phyloP scores from a whole-genome alignment of 1,140 invertebrate species.

The Chironomus striatipennis region DNA sequence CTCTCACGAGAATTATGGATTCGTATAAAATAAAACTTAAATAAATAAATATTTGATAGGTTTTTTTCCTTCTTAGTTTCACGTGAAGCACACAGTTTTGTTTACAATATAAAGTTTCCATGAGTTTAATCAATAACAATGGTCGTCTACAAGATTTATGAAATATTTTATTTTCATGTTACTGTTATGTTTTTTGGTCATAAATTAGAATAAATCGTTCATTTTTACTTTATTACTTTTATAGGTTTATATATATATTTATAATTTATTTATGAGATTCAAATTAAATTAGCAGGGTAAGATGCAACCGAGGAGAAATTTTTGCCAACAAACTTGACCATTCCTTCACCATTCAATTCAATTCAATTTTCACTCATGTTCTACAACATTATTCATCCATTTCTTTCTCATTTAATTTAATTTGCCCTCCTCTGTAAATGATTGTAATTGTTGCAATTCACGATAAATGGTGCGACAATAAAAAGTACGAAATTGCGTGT shows the following conservation, averaged over 20 bases:
- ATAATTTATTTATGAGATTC: not conserved
- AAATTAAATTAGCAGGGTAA: not conserved
- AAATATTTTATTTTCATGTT: not conserved
- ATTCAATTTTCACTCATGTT: constrained; percentile 3
- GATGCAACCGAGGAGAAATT: too few relatives aligned
- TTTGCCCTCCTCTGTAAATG: not conserved
- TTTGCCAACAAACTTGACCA: too few relatives aligned
- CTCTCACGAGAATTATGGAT: not conserved
- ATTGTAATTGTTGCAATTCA: constrained; percentile 9
- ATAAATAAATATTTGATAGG: constrained; percentile 15
- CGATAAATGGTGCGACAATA: constrained; percentile 6
- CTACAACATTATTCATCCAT: not conserved
- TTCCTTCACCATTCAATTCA: not conserved
- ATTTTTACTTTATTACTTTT: not conserved
- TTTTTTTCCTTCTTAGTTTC: not conserved
- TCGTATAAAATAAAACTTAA: not conserved
- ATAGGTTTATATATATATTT: not conserved
- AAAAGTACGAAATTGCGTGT: constrained; percentile 7
- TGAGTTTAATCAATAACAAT: constrained; percentile 5
- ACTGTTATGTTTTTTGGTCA: too few relatives aligned
- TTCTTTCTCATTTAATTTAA: not conserved
- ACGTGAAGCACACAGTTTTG: not conserved
- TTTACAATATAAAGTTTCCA: not conserved
- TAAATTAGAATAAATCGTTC: too few relatives aligned
- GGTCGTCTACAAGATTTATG: constrained; percentile 6